phyloP scores from a whole-genome alignment of 2,113 vertebrate species.

The Cacatua alba region DNA sequence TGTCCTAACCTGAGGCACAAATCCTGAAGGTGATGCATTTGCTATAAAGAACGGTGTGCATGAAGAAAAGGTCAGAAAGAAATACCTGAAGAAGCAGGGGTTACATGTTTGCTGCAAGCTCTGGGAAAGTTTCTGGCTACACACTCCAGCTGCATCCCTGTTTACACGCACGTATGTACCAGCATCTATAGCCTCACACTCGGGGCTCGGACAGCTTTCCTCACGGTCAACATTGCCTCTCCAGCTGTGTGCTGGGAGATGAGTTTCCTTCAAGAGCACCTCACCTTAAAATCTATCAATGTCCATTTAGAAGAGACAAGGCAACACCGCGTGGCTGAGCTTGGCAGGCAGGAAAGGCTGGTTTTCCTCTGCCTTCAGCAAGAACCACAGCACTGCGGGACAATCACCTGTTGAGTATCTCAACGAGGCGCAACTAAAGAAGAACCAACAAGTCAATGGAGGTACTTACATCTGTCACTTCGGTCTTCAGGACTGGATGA shows the following conservation, averaged over 20 bases:
- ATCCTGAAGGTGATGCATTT: background rate
- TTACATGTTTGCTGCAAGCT: background rate
- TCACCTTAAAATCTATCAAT: background rate
- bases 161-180: background rate
- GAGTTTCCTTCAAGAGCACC: background rate
- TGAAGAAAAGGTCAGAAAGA: background rate
- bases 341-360: background rate
- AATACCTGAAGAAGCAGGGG: background rate
- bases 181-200: background rate
- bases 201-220: background rate
- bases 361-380: background rate
- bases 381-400: background rate
- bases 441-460: slow-evolving; percentile 9
- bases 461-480: slow-evolving; percentile 97
- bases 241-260: background rate
- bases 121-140: background rate
- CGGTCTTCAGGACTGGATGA: slow-evolving; percentile 98
- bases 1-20: background rate
- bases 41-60: background rate
- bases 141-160: background rate
- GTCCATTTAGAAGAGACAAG: background rate
- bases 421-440: background rate
- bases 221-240: background rate
- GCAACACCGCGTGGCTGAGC: background rate
- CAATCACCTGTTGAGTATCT: slow-evolving; percentile 61